Conservation (phyloP, 2,113 vertebrate genomes). For the Mormyrus lacerda region DNA sequence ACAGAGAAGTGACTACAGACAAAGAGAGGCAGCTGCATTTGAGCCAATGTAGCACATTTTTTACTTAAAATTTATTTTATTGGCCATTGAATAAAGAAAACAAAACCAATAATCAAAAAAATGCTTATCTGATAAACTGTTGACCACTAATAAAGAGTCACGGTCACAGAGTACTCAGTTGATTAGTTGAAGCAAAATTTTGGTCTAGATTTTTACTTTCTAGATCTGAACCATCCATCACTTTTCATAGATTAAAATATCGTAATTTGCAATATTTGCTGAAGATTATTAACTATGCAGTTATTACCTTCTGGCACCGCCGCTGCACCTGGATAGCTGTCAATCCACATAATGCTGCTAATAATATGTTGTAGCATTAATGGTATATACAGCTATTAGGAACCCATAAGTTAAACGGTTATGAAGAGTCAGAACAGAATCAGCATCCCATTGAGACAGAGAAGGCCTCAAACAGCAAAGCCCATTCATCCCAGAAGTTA, state of each 20-base stretch:
- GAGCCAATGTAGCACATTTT: background rate
- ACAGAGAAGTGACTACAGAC: background rate
- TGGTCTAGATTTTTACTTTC: background rate
- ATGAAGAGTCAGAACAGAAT: background rate
- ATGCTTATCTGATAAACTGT: background rate
- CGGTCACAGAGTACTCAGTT: background rate
- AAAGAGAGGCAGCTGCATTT: background rate
- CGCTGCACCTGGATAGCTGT: background rate
- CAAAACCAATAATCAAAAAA: background rate
- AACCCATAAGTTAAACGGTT: background rate
- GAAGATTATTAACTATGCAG: background rate
- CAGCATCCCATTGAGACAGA: background rate
- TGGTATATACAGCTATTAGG: background rate
- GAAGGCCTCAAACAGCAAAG: background rate
- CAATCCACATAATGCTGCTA: background rate
- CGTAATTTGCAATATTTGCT: background rate
- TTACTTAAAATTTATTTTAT: background rate
- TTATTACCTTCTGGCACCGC: background rate
- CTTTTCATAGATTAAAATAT: background rate
- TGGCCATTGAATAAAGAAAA: no score
- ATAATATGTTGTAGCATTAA: background rate
- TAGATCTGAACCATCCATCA: background rate
- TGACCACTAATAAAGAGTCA: background rate
- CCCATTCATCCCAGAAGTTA: background rate
- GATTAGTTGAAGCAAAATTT: background rate